Evolutionary conservation across 2,797 vertebrate species (phyloP).

Genomic region (Gadopsis bispinosus): DNA sequence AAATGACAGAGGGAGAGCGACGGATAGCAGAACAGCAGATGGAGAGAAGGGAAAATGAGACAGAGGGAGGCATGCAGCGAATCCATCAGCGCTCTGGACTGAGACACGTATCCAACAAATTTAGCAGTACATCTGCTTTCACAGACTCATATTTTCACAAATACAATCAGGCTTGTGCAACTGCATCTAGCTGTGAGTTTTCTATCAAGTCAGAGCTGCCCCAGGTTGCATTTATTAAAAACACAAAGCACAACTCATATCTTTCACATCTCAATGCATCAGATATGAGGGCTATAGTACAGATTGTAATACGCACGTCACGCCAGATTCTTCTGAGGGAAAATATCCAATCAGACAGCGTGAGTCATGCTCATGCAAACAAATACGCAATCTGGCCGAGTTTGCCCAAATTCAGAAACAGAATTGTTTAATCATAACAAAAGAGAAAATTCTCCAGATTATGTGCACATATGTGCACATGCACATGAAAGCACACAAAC

Average conservation of each 20-base stretch:
- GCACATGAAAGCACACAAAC: slow-evolving; percentile 1
- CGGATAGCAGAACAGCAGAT: slow-evolving; percentile 34
- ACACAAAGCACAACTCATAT: slow-evolving; percentile 19
- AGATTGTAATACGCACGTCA: slow-evolving; percentile 22
- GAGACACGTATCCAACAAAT: slow-evolving; percentile 35
- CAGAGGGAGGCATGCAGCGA: slow-evolving; percentile 26
- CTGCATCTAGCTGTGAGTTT: slow-evolving; percentile 15
- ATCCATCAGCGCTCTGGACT: slow-evolving; percentile 30
- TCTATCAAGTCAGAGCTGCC: slow-evolving; percentile 5
- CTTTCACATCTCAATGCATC: slow-evolving; percentile 19
- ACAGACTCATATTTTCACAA: slow-evolving; percentile 18
- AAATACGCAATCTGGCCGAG: slow-evolving; percentile 41
- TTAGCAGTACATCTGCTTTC: slow-evolving; percentile 41
- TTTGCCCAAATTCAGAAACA: slow-evolving; percentile 31
- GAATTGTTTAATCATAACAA: slow-evolving; percentile 34
- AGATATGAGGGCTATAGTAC: slow-evolving; percentile 18
- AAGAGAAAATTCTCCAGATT: slow-evolving; percentile 24
- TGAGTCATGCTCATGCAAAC: slow-evolving; percentile 41
- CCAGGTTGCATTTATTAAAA: slow-evolving; percentile 28
- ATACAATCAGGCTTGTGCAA: slow-evolving; percentile 28
- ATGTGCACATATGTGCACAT: slow-evolving; percentile 22
- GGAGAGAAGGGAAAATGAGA: slow-evolving; percentile 44
- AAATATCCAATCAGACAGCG: slow-evolving; percentile 29
- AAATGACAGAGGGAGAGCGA: slow-evolving; percentile 41
- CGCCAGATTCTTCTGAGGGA: slow-evolving; percentile 28